Evolutionary conservation across 2,797 vertebrate genomes (phyloP).

Genomic region (Anniella stebbinsi): DNA sequence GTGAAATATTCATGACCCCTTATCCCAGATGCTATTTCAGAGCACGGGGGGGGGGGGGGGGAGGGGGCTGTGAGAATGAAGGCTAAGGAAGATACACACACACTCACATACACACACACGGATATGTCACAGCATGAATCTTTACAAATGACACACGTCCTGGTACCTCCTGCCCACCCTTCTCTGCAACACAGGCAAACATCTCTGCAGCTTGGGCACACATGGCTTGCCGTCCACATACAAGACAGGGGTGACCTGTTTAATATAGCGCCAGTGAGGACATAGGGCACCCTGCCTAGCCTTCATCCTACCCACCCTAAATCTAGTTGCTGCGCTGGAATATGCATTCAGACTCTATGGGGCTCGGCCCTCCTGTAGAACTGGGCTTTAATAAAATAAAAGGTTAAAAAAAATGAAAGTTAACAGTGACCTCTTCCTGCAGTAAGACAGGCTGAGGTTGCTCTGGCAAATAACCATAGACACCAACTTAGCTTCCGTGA

Average conservation of each 20-base stretch:
- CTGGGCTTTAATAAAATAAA: too few relatives aligned
- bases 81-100: slow-evolving; percentile 49
- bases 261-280: background rate
- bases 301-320: background rate
- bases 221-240: background rate
- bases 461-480: background rate
- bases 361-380: background rate
- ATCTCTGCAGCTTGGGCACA: background rate
- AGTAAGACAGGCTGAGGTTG: background rate
- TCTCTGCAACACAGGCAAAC: background rate
- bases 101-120: slow-evolving; percentile 34
- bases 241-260: background rate
- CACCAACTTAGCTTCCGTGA: background rate
- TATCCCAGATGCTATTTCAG: slow-evolving; percentile 77
- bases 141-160: slow-evolving; percentile 23
- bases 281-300: background rate
- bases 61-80: slow-evolving; percentile 54
- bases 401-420: background rate
- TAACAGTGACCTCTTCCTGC: background rate
- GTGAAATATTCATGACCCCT: slow-evolving; percentile 80
- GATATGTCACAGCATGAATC: slow-evolving; percentile 34
- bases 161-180: background rate
- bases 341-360: background rate
- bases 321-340: background rate
- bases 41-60: slow-evolving; percentile 55